A percentile compares a stretch with the other conserved stretches of the same genome.
phyloP scores from a whole-genome alignment of 2,797 vertebrate species.

The Fratercula arctica region DNA sequence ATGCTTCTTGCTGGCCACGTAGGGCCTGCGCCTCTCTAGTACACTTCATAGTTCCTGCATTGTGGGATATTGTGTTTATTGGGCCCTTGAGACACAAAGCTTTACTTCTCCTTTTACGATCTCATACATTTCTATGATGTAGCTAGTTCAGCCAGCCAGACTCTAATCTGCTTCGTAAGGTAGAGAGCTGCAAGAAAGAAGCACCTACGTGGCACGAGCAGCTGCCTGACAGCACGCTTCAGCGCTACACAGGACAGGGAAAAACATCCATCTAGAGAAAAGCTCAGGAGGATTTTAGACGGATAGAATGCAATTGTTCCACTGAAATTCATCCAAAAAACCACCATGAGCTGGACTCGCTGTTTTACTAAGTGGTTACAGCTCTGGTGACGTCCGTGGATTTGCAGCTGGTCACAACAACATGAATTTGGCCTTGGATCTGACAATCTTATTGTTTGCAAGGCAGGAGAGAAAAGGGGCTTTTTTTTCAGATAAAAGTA shows the following conservation, averaged over 20 bases:
- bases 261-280: neutral
- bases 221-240: neutral
- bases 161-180: neutral
- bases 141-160: neutral
- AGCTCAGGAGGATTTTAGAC: neutral
- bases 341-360: neutral
- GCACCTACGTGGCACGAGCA: neutral
- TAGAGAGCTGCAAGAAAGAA: neutral
- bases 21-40: neutral
- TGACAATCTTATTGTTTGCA: neutral
- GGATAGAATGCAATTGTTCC: neutral
- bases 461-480: neutral
- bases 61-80: accelerated
- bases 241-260: neutral
- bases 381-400: slow-evolving; percentile 23
- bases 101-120: neutral
- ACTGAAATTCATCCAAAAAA: neutral
- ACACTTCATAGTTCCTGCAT: neutral
- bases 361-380: slow-evolving; percentile 19
- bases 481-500: slow-evolving; percentile 13
- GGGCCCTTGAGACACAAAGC: neutral
- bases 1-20: neutral
- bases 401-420: slow-evolving; percentile 53
- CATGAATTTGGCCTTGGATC: slow-evolving; percentile 24
- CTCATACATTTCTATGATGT: neutral